phyloP scores from a whole-genome alignment of 2,113 vertebrate genomes.

The Shinisaurus crocodilurus region DNA sequence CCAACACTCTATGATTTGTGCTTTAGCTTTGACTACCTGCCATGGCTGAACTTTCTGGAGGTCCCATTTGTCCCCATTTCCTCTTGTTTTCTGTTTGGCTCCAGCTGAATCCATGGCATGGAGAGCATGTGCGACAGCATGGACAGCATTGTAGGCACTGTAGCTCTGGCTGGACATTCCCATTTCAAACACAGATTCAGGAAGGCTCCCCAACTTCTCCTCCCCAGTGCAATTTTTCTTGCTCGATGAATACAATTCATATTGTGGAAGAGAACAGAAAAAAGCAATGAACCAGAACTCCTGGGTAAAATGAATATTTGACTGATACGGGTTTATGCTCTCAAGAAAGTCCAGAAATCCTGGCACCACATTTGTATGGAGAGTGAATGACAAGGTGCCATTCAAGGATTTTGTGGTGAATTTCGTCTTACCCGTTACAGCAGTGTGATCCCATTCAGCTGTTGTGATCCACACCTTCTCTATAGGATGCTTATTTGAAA shows the following conservation, averaged over 20 bases:
- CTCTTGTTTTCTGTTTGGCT: too few species aligned
- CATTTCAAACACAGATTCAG: neutral
- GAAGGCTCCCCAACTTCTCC: neutral
- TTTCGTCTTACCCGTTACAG: accelerated
- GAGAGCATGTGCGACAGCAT: neutral
- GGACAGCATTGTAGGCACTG: too few species aligned
- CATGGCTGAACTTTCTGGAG: neutral
- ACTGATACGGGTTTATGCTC: neutral
- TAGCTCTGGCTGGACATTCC: neutral
- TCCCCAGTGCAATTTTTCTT: neutral
- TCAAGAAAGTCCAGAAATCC: neutral
- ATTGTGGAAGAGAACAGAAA: neutral
- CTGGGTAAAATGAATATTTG: neutral
- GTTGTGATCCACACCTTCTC: neutral
- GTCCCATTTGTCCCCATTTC: too few species aligned
- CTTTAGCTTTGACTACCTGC: neutral
- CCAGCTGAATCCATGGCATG: neutral
- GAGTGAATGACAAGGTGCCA: neutral
- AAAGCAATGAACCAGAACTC: neutral
- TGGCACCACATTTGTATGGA: neutral
- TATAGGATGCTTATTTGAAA: accelerated
- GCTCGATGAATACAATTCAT: accelerated
- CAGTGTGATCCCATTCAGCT: neutral
- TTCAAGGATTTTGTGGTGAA: neutral
- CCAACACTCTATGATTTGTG: neutral